Conservation (phyloP, 2,797 vertebrate species). For the Microctenopoma steveboyesi region DNA sequence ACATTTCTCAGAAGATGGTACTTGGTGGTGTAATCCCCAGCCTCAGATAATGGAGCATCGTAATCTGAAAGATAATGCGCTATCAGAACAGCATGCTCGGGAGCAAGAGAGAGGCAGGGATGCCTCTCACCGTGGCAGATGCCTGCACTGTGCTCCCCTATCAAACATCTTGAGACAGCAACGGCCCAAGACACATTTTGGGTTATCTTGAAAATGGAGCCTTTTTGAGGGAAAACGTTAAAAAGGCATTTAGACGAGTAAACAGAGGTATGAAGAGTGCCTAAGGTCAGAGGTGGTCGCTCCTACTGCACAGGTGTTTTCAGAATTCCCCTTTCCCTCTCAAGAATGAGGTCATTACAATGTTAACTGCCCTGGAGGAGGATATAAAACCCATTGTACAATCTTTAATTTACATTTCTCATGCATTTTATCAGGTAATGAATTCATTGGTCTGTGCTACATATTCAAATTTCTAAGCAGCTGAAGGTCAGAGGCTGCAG, state of each 20-base stretch:
- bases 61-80: conserved; percentile 89
- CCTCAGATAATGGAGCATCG: conserved; percentile 92
- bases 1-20: conserved; percentile 88
- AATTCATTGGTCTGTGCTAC: conserved; percentile 45
- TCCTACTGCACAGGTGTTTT: conserved; percentile 12
- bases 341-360: conserved; percentile 55
- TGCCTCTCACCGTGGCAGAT: conserved; percentile 62
- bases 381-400: conserved; percentile 53
- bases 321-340: conserved; percentile 40
- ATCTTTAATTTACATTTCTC: conserved; percentile 63
- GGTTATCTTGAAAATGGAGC: conserved; percentile 67
- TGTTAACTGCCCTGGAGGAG: conserved; percentile 45
- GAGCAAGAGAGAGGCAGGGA: conserved; percentile 56
- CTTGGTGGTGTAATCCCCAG: conserved; percentile 93
- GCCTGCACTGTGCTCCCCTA: conserved; percentile 62
- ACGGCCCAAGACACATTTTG: conserved; percentile 58
- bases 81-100: conserved; percentile 74
- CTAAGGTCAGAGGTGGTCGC: conserved; percentile 57
- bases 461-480: conserved; percentile 42
- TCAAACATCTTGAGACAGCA: conserved; percentile 73
- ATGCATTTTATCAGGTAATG: conserved; percentile 59
- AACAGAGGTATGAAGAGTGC: conserved; percentile 36
- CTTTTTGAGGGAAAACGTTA: conserved; percentile 37
- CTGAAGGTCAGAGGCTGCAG: conserved; percentile 35
- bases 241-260: conserved; percentile 41